phyloP scores from a whole-genome alignment of 2,113 vertebrate genomes.

The Emydocephalus ijimae region DNA sequence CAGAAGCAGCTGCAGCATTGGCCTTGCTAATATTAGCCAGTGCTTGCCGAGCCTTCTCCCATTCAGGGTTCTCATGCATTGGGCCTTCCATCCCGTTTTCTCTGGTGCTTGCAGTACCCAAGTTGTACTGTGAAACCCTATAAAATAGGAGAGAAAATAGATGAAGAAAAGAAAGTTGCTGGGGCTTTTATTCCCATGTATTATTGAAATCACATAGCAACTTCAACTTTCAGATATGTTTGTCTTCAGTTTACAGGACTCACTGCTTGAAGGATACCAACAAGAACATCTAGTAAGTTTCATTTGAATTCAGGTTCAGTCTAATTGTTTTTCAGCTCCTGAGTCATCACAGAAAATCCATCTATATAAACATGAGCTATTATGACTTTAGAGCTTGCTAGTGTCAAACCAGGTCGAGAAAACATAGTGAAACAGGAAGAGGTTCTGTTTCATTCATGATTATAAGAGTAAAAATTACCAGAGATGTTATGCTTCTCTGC shows the following conservation, averaged over 20 bases:
- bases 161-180: not conserved
- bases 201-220: not conserved
- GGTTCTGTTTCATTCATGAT: not conserved
- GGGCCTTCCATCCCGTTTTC: conserved; percentile 69
- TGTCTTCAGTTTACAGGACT: not conserved
- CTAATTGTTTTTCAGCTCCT: not conserved
- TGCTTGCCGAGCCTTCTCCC: conserved; percentile 88
- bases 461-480: not conserved
- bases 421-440: not conserved
- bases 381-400: not conserved
- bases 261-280: not conserved
- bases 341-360: not conserved
- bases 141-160: no score
- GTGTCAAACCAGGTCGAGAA: not conserved
- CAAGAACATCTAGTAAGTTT: no score
- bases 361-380: not conserved
- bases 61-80: conserved; percentile 88
- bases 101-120: conserved; percentile 51
- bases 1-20: conserved; percentile 30
- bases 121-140: conserved; percentile 61
- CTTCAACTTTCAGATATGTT: not conserved
- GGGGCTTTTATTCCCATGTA: not conserved
- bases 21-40: conserved; percentile 71
- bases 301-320: not conserved
- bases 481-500: not conserved